Percentiles rank a stretch among this genome's conserved stretches.
phyloP scores from a whole-genome alignment of 2,113 vertebrate species.

The Helogale parvula region DNA sequence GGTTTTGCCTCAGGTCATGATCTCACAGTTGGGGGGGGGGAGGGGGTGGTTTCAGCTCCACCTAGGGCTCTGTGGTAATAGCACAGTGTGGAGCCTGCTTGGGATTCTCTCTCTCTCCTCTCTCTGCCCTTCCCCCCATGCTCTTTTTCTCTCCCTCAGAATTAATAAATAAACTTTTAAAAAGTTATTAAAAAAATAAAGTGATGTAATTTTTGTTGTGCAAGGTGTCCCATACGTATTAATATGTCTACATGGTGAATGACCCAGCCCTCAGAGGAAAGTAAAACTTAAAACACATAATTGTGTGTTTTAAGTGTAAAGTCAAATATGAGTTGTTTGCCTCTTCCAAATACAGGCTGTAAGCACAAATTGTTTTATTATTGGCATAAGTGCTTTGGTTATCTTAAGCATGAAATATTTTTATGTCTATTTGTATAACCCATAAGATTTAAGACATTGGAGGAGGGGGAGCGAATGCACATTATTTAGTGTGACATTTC shows the following conservation, averaged over 20 bases:
- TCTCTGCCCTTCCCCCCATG: too few relatives aligned
- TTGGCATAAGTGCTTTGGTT: slow-evolving; percentile 27
- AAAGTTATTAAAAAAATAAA: too few relatives aligned
- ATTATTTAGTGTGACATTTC: not conserved
- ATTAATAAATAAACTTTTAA: too few relatives aligned
- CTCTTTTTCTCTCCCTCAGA: too few relatives aligned
- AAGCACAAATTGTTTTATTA: slow-evolving; percentile 52
- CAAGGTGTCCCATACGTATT: not conserved
- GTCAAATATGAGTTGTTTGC: slow-evolving; percentile 24
- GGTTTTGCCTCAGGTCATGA: too few relatives aligned
- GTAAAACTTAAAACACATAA: not conserved
- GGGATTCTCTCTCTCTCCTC: too few relatives aligned
- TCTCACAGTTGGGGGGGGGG: too few relatives aligned
- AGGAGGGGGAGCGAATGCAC: not conserved
- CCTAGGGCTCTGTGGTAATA: too few relatives aligned
- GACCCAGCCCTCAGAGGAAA: not conserved
- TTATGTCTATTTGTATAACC: slow-evolving; percentile 10
- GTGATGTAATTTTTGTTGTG: not conserved
- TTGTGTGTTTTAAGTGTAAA: not conserved
- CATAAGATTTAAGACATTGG: not conserved
- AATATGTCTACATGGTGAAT: not conserved
- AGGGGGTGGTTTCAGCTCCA: too few relatives aligned
- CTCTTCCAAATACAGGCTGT: slow-evolving; percentile 15
- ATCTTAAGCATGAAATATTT: slow-evolving; percentile 40
- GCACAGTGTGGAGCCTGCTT: too few relatives aligned